Base-by-base conservation (phyloP, 2,888 invertebrate genomes). In the Pardosa pseudoannulata region DNA sequence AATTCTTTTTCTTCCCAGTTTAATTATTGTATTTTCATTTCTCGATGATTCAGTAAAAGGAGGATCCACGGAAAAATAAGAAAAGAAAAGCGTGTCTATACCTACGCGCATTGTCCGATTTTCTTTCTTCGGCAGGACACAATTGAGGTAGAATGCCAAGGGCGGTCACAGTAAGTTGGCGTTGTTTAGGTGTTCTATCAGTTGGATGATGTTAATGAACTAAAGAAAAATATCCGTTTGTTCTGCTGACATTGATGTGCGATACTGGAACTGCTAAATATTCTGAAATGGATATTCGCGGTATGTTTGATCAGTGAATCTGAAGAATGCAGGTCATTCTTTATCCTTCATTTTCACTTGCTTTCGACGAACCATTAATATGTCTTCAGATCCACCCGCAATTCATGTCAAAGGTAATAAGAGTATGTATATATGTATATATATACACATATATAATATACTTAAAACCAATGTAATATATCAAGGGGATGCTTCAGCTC, bases 111-210 rank as follows among this genome's bases (percentile, higher is more conserved):
- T 68, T 75, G 70, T 75, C 70, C 62, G 5, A 19, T 68, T 67
- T 39, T 65, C 46, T 68, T 74, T 46, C 27, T 41, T 68, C 65
- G 41, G 3, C 5, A 23, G 23, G 23, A 56, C 56, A 56, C 56
- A 71, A 65, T n/a, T 36, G 39, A 76, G 23, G 9, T 28, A 78
- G 67, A 83, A 78, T 83, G 83, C 83, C 83, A 83, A 83, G 83
- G 83, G 78, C 83, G 78, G 76, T 78, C 72, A 78, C 50, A 36
- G 36, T 62, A 27, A 23, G 72, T 41, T 67, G 72, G 23, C 67
- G 67, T 32, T 67, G 9, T 67, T 2, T 23, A 56, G 23, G 23
- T 6, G 6, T 23, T 56, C 16, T 23, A 23, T 56, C 1, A 11
- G n/a, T 56, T 23, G 9, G n/a, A 16, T 56, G 56, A 56, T 56